Base-by-base conservation (phyloP, 1,140 invertebrate genomes). In the Sarcophaga peregrina region DNA sequence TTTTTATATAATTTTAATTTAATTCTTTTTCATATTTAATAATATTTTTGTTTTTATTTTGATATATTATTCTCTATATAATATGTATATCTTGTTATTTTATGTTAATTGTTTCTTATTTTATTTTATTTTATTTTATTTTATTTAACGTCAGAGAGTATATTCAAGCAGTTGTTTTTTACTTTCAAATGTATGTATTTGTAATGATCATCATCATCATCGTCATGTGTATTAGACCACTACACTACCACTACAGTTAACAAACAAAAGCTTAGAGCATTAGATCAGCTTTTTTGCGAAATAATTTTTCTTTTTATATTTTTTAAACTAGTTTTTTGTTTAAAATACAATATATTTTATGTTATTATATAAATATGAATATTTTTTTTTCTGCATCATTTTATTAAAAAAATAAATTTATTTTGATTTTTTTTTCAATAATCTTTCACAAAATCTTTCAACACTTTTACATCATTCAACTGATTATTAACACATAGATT, bases 221-320 rank as follows among this genome's bases (percentile, higher is more conserved):
- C n/a, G n/a, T n/a, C n/a, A n/a, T n/a, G n/a, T n/a, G n/a, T n/a
- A 78, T 78, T 78, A 50, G 75, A 78, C 75, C 75, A 78, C 75
- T 50, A 78, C 75, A 17, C 50, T 37, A 37, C 25, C 25, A 37
- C 25, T 37, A 37, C 25, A 37, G 25, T 37, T 37, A 37, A 37
- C 9, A 9, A 15, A 50, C 10, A 78, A 78, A 52, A 78, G 75
- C 75, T 78, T 78, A 50, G 48, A 78, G 48, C 75, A 78, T 78
- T 78, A 78, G 75, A 78, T 78, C 75, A 78, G 75, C 75, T 52
- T 50, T 72, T 81, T 81, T 81, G 52, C 58, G 80, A 81, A 37
- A 37, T 81, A 50, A 52, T 9, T 81, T 80, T 52, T 81, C 25
- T 37, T 17, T 78, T 78, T 72, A 20, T 72, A 17, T 20, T 72